Base-by-base conservation (phyloP, 2,797 vertebrate species). In the Alcedo atthis region DNA sequence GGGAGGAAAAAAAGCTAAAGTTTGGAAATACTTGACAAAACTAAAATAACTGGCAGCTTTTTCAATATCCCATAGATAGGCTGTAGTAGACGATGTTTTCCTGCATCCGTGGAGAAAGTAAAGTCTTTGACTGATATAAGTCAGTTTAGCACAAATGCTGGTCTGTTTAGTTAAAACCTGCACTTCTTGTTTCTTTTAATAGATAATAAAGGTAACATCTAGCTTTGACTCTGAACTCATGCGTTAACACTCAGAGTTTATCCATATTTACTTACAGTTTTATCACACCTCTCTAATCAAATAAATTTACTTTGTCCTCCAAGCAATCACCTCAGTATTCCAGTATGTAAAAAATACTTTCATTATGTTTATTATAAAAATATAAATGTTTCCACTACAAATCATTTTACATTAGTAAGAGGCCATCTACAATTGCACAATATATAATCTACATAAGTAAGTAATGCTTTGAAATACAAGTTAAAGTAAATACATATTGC, bases 311-410 rank as follows among this genome's bases (percentile, higher is more conserved):
- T 91, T 95, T 83, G 58, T 88, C 81, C 96, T 97, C 94, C 98
- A 98, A 97, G 96, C 93, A 97, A 98, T 96, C 98, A 98, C 97
- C 95, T 98, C 97, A 97, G 94, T 97, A 98, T 98, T 97, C 98
- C 97, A 97, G 98, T 98, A 98, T 99, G 98, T 99, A 98, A 98
- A 99, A 99, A 99, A 99, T 99, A 99, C 99, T 99, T 99, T 99
- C 98, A 98, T 98, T 99, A 98, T 98, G 98, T 99, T 99, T 99
- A 99, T 99, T 99, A 99, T 99, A 99, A 99, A 99, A 99, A 99
- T 99, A 99, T 99, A 99, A 99, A 99, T 99, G 99, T 99, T 99
- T 99, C 98, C 99, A 99, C 99, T 99, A 99, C 99, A 99, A 99
- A 99, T 99, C 98, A 99, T 98, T 99, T 99, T 99, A 99, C 99